Evolutionary conservation across 2,797 vertebrate species (phyloP), one percentile per base, ranked within the genome.

Genomic region (Labeo calbasu): DNA sequence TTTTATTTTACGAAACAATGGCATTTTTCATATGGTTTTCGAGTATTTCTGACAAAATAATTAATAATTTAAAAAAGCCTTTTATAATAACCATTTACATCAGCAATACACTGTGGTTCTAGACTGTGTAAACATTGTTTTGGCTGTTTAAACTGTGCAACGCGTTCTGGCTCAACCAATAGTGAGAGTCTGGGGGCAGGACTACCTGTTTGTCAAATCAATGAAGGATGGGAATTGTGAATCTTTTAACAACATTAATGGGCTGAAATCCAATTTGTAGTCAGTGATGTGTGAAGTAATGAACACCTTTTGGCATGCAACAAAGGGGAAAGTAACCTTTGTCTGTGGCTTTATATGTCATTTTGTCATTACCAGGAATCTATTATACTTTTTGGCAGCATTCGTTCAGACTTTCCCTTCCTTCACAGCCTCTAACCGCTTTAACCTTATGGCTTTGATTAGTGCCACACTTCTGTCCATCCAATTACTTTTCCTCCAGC

Each of bases 381-480:
- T 36, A 43, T 69, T 78, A 48, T 82, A 51, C 48, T 70, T 78
- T 68, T 63, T 73, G 55, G 25, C 53, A 84, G 66, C 46, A 57
- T 23, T 55, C 59, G 15, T 69, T 63, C 13, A 32, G 57, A 65
- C 46, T 66, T 72, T 77, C 46, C 51, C 70, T 50, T 77, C 25
- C 25, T 53, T 23, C 43, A n/a, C 79, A 76, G 21, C 51, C 50
- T 57, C 32, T 79, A 77, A 86, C 57, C 3, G 2, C 68, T 82
- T 77, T 65, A 78, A 82, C 73, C 83, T 73, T 75, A 76, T 70
- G 43, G 77, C 77, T 86, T 79, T 82, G 79, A 87, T 85, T 82
- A 82, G 66, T 19, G 28, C 65, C 79, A 75, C 77, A 77, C 48
- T 84, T 65, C 46, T 77, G 51, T 84, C 72, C 57, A 5, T 83